These are phyloP conservation scores for Lasiurus cinereus DNA, from an alignment of 2,113 vertebrate species.

Conservation along the genomic window DNA sequence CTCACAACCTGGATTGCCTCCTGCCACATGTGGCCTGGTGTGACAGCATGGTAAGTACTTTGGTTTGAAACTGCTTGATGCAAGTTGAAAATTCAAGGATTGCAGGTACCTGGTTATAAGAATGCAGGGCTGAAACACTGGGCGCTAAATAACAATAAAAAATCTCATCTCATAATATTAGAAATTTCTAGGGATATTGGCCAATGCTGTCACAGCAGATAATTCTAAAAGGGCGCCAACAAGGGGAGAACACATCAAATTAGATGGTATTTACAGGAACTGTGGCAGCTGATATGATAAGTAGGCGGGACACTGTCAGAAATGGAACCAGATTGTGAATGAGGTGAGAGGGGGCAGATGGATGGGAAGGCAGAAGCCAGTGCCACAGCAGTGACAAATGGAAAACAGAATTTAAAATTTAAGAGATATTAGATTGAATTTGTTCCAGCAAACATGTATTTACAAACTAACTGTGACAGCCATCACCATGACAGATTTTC, in stretches of 20 bases:
- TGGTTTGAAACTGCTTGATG: background rate
- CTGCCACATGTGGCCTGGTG: background rate
- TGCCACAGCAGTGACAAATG: background rate
- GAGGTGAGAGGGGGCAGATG: background rate
- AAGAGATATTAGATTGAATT: background rate
- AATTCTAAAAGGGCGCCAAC: background rate
- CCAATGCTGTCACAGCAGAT: background rate
- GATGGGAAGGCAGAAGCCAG: background rate
- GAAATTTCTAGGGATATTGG: background rate
- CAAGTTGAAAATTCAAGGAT: background rate
- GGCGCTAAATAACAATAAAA: background rate
- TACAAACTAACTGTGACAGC: background rate
- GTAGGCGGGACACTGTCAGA: background rate
- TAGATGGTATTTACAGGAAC: background rate
- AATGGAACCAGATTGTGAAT: background rate
- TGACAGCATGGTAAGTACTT: background rate
- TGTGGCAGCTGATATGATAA: fast-evolving
- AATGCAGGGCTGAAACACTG: fast-evolving
- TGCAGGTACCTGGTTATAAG: fast-evolving
- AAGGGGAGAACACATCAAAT: background rate
- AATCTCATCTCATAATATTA: no score
- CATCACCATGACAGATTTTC: background rate
- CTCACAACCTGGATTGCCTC: background rate
- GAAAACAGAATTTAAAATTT: slow-evolving; percentile 52
- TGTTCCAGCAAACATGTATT: slow-evolving; percentile 28